phyloP scores from a whole-genome alignment of 2,113 vertebrate species.

The Eulacestoma nigropectus region DNA sequence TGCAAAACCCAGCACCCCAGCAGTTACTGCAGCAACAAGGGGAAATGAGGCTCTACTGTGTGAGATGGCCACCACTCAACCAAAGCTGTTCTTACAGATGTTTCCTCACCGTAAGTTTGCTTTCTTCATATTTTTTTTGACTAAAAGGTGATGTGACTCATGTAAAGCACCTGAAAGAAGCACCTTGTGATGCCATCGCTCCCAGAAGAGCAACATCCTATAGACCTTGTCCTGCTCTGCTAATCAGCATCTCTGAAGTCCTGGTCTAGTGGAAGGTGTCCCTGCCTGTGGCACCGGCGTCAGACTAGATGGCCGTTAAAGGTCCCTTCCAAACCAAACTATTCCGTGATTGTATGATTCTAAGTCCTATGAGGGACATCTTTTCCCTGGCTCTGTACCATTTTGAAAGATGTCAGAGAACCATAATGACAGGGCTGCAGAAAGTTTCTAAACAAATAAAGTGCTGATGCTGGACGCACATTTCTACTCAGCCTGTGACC shows the following conservation, averaged over 20 bases:
- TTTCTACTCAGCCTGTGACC: too few relatives aligned
- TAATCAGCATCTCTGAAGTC: neutral
- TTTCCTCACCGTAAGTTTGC: neutral
- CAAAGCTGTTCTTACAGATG: neutral
- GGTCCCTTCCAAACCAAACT: neutral
- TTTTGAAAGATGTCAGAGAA: too few relatives aligned
- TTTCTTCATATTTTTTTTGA: neutral
- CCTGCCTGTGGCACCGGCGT: neutral
- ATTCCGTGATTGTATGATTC: neutral
- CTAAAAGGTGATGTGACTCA: neutral
- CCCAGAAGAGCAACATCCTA: neutral
- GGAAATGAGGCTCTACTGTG: accelerated
- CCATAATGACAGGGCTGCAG: accelerated
- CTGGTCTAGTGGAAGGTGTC: neutral
- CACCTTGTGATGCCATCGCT: accelerated
- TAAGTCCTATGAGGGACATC: neutral
- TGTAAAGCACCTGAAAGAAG: neutral
- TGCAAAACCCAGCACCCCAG: neutral
- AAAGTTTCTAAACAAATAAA: neutral
- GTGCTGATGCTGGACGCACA: neutral
- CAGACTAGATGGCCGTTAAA: neutral
- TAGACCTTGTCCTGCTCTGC: neutral
- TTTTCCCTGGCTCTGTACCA: neutral
- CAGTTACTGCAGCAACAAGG: neutral
- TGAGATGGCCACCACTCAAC: neutral